Percentiles rank a stretch among this genome's conserved stretches.
phyloP scores from a whole-genome alignment of 2,888 invertebrate genomes.

The Metellina segmentata region DNA sequence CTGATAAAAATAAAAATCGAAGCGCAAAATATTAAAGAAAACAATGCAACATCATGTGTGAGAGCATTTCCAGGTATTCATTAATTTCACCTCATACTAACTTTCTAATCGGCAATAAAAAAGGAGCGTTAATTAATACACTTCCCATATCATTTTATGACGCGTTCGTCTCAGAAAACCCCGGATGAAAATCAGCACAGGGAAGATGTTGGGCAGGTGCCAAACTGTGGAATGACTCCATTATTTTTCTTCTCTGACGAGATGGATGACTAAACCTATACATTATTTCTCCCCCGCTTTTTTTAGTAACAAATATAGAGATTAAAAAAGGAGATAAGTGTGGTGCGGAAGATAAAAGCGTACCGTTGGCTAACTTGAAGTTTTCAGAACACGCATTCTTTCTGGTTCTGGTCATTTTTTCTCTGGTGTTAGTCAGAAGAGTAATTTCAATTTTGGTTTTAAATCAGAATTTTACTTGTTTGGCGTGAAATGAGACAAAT shows the following conservation, averaged over 20 bases:
- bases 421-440: neutral
- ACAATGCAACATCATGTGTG: neutral
- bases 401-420: neutral
- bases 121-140: neutral
- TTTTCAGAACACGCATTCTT: neutral
- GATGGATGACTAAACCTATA: neutral
- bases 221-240: neutral
- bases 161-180: neutral
- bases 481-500: too few relatives aligned
- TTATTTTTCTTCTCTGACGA: neutral
- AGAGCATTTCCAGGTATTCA: neutral
- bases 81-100: neutral
- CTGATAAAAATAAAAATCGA: too few relatives aligned
- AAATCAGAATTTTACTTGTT: too few relatives aligned
- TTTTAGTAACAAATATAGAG: conserved; percentile 13
- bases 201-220: neutral
- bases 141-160: neutral
- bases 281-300: conserved; percentile 10
- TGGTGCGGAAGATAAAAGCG: neutral
- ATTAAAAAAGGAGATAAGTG: conserved; percentile 26
- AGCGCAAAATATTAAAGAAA: neutral
- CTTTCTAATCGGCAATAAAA: neutral
- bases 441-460: too few relatives aligned
- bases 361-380: neutral
- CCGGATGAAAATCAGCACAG: neutral